These are phyloP conservation scores for Acleris sparsana DNA, from an alignment of 2,888 invertebrate species.

Conservation along the genomic window DNA sequence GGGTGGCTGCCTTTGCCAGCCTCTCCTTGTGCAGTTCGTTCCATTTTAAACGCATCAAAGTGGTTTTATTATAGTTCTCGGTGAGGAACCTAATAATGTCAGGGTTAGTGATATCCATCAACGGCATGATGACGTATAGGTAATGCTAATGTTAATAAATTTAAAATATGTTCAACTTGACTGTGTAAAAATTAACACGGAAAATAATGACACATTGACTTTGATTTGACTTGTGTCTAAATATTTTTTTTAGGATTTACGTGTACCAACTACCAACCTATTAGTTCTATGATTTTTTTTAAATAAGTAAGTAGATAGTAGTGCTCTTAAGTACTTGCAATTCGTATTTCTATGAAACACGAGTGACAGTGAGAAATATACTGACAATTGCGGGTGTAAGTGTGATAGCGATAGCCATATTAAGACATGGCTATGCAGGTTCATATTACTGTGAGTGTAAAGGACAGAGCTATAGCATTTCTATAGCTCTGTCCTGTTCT, in stretches of 20 bases:
- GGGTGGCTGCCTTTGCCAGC: background rate
- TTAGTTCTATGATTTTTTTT: background rate
- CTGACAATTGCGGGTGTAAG: too few species aligned
- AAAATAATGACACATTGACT: background rate
- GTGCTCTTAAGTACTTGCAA: too few species aligned
- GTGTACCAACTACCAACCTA: background rate
- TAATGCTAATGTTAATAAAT: background rate
- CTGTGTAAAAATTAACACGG: too few species aligned
- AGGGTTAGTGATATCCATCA: background rate
- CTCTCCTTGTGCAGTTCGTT: background rate
- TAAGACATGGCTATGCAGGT: too few species aligned
- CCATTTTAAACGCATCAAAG: background rate
- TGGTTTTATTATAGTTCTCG: background rate
- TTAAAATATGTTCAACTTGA: background rate
- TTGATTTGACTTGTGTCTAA: too few species aligned
- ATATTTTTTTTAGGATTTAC: background rate
- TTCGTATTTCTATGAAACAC: too few species aligned
- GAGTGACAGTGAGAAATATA: too few species aligned
- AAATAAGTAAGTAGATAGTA: too few species aligned
- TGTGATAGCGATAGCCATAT: too few species aligned
- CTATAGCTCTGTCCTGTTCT: too few species aligned
- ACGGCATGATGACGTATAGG: background rate
- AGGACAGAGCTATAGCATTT: too few species aligned
- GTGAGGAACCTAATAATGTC: background rate
- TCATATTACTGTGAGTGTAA: too few species aligned